Conservation (phyloP, 1,140 invertebrate genomes). For the Hirudo medicinalis region DNA sequence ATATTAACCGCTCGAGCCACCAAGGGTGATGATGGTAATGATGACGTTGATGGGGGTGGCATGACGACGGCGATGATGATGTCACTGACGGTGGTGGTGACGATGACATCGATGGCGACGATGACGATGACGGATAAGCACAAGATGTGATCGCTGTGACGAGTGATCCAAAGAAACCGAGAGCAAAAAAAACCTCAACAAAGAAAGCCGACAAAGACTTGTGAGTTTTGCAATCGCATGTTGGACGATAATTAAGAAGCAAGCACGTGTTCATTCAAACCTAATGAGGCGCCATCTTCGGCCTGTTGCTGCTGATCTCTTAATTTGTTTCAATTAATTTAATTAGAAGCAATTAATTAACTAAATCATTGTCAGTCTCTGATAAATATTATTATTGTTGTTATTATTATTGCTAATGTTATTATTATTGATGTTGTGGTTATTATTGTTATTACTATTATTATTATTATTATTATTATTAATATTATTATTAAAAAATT, state of each 20-base stretch:
- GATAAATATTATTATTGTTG: background rate
- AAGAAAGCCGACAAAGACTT: no score
- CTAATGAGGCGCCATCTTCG: background rate
- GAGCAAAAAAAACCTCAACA: no score
- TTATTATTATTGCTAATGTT: background rate
- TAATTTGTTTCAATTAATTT: background rate
- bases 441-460: slow-evolving; percentile 2
- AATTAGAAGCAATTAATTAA: background rate
- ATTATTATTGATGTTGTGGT: background rate
- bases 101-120: no score
- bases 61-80: no score
- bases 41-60: no score
- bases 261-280: background rate
- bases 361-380: background rate
- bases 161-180: no score
- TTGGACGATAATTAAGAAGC: background rate
- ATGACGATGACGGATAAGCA: no score
- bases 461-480: slow-evolving; percentile 6
- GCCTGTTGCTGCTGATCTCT: background rate
- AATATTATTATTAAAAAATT: background rate
- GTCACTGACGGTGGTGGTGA: no score
- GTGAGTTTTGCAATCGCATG: no score
- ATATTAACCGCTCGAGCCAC: no score
- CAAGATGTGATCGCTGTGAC: no score
- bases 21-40: no score